Base-by-base conservation (phyloP, 2,888 invertebrate genomes). In the Chloromyia formosa region DNA sequence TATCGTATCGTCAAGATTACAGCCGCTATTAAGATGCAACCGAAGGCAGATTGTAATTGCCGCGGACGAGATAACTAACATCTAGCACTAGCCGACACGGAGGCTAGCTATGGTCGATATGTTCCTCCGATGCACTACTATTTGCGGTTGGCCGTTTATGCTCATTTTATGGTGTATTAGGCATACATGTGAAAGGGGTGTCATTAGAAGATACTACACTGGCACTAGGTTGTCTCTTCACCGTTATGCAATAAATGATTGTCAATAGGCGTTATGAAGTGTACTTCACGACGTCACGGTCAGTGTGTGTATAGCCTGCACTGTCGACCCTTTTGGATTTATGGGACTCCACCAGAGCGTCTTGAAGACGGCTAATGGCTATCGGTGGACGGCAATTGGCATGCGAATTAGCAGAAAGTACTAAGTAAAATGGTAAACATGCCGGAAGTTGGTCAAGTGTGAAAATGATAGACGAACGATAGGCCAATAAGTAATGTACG, bases 211-310 rank as follows among this genome's bases (percentile, higher is more conserved):
- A 35, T 35, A 7, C 27, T 4, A 35, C 27, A 4, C 27, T 35
- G 27, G 27, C 27, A 35, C 27, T 61, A 61, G 9, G 60, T 61
- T 1, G 12, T 14, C 16, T 1, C 22, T 10, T 1, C 12, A 61
- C 60, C 60, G 60, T 61, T 61, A 27, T 61, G 27, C 16, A 61
- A 61, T 61, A 61, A 61, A 61, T 61, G 49, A n/a, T n/a, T n/a
- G 60, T 27, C 10, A 27, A 61, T 27, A 23, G 23, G 60, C 23
- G 16, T 14, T 61, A 27, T 22, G 60, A 27, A 61, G 12, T 27
- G 27, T 61, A 20, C 60, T 5, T 10, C 60, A 61, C 27, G 60
- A 22, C 9, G 23, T 61, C 60, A 61, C 12, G 60, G 60, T 61
- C 60, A 27, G 1, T 12, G 23, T 35, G 27, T 35, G 27, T 4